Evolutionary conservation across 2,797 vertebrate genomes (phyloP).

Genomic region (Coilia nasus): DNA sequence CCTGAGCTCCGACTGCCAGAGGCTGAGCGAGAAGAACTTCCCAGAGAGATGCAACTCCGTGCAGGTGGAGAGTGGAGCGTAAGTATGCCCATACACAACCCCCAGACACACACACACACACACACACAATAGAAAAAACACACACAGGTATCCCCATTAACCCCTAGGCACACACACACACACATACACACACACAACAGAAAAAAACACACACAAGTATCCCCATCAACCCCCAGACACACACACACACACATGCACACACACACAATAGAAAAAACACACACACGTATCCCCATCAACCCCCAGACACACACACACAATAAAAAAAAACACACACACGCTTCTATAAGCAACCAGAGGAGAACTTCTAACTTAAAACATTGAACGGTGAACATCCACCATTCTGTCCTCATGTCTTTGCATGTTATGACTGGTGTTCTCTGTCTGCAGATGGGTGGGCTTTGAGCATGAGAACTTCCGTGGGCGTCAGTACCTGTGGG

Average conservation of each 20-base stretch:
- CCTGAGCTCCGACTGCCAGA: slow-evolving; percentile 75
- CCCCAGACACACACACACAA: background rate
- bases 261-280: background rate
- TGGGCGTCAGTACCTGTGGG: slow-evolving; percentile 81
- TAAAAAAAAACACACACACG: no score
- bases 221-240: background rate
- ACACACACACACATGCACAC: background rate
- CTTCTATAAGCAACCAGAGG: no score
- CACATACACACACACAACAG: no score
- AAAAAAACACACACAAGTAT: no score
- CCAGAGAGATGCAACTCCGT: slow-evolving; percentile 82
- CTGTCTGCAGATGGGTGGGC: slow-evolving; percentile 71
- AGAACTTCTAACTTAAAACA: no score
- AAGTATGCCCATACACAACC: slow-evolving; percentile 64
- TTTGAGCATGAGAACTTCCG: slow-evolving; percentile 79
- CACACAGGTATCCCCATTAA: no score
- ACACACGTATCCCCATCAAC: no score
- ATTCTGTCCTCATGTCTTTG: no score
- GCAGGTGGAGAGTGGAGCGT: slow-evolving; percentile 81
- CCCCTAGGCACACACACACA: background rate
- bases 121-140: background rate
- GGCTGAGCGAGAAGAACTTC: slow-evolving; percentile 77
- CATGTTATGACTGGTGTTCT: slow-evolving; percentile 13
- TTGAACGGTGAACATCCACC: no score
- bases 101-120: background rate